phyloP scores from a whole-genome alignment of 1,140 invertebrate genomes.

The Drosophila parvula region DNA sequence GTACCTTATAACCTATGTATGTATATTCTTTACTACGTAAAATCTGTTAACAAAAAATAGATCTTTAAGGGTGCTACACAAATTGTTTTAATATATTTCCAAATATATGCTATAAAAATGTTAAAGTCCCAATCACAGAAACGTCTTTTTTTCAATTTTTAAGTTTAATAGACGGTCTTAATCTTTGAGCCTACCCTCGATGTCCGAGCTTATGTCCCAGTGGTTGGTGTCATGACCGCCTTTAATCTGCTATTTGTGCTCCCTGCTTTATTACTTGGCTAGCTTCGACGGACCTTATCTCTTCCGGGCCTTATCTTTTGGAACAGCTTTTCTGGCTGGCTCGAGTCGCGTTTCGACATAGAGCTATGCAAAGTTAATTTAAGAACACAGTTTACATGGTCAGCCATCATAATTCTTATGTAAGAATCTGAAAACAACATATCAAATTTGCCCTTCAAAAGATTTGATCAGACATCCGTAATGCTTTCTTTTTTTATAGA shows the following conservation, averaged over 20 bases:
- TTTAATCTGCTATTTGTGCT: constrained; percentile 16
- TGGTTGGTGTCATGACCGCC: constrained; percentile 18
- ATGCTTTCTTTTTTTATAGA: too few relatives aligned
- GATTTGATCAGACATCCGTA: too few relatives aligned
- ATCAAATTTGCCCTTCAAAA: neutral
- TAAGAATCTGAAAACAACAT: neutral
- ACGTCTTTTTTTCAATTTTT: too few relatives aligned
- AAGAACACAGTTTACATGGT: neutral
- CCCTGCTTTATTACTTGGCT: constrained; percentile 4
- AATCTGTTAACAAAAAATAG: too few relatives aligned
- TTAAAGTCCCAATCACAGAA: too few relatives aligned
- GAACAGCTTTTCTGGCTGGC: constrained; percentile 8
- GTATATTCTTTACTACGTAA: too few relatives aligned
- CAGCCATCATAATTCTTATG: constrained; percentile 1
- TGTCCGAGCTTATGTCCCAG: constrained; percentile 3
- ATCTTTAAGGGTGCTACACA: too few relatives aligned
- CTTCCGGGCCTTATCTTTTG: constrained; percentile 36
- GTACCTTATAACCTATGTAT: too few relatives aligned
- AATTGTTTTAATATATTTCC: too few relatives aligned
- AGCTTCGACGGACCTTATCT: constrained; percentile 24
- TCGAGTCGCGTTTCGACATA: constrained; percentile 19
- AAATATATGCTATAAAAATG: too few relatives aligned
- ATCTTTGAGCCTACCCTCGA: constrained; percentile 8
- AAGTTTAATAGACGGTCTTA: neutral
- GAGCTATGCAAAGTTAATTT: constrained; percentile 11